Evolutionary conservation across 1,140 invertebrate species (phyloP), one percentile per base, ranked within the genome.

Genomic region (Drosophila busckii): DNA sequence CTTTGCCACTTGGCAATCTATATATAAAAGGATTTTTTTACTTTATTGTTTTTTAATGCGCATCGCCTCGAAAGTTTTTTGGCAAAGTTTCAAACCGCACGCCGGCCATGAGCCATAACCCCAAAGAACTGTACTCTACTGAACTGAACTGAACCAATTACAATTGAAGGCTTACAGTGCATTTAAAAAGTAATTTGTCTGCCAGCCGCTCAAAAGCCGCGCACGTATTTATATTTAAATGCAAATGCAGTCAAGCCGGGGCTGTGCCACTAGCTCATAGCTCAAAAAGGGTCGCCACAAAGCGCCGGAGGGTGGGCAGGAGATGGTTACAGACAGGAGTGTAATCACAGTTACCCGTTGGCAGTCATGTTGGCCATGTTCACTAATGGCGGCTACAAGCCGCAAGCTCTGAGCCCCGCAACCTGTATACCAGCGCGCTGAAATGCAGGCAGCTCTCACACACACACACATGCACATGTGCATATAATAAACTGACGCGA

Each of bases 101-200:
- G 32, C 20, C 16, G 32, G 48, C 40, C 41, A 53, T 32, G 41
- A 10, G 38, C 17, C 16, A 23, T 9, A 17, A 12, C n/a, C 50
- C 6, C 32, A 35, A 38, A 34, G 44, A 29, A 15, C 15, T 48
- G n/a, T n/a, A n/a, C n/a, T n/a, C n/a, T n/a, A n/a, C n/a, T n/a
- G n/a, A n/a, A n/a, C 16, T 31, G 20, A 26, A 46, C 31, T 28
- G 41, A 64, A 64, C 69, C 75, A 82, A 80, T 80, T 80, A 80
- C 76, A 82, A 82, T 80, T 70, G 75, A 80, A 48, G 73, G 71
- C 71, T 76, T 78, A 76, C 67, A 63, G 67, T 85, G 83, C 83
- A 85, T 85, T 85, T 83, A 85, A 85, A 85, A 85, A 83, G 83
- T 85, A 85, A 85, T 85, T 85, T 85, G 83, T 85, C 83, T 85